Evolutionary conservation across 2,113 vertebrate species (phyloP).

Genomic region (Nymphicus hollandicus): DNA sequence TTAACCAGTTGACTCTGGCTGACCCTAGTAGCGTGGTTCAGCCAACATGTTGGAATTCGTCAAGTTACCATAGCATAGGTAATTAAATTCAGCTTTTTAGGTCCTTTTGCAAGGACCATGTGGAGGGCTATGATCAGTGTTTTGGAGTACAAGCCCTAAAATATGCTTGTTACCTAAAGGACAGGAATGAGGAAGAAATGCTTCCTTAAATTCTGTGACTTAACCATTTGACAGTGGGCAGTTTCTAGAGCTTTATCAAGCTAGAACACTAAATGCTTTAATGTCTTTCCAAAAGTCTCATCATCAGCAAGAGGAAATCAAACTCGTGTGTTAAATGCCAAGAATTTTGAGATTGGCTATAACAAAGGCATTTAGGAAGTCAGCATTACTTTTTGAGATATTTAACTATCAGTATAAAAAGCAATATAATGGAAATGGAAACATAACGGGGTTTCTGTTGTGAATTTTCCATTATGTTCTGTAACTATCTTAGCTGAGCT

Average conservation of each 20-base stretch:
- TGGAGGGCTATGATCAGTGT: neutral
- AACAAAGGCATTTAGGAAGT: neutral
- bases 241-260: neutral
- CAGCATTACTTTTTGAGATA: neutral
- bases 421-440: neutral
- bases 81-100: neutral
- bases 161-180: neutral
- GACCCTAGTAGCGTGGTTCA: neutral
- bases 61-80: neutral
- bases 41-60: neutral
- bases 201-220: neutral
- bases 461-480: neutral
- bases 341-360: neutral
- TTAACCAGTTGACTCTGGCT: neutral
- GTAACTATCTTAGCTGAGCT: neutral
- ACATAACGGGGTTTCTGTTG: neutral
- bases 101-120: neutral
- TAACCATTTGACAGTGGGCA: neutral
- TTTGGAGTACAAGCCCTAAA: neutral
- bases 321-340: neutral
- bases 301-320: neutral
- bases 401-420: neutral
- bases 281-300: neutral
- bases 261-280: neutral
- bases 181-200: neutral